Base-by-base conservation (phyloP, 2,888 invertebrate species). In the Drosophila anomelani region DNA sequence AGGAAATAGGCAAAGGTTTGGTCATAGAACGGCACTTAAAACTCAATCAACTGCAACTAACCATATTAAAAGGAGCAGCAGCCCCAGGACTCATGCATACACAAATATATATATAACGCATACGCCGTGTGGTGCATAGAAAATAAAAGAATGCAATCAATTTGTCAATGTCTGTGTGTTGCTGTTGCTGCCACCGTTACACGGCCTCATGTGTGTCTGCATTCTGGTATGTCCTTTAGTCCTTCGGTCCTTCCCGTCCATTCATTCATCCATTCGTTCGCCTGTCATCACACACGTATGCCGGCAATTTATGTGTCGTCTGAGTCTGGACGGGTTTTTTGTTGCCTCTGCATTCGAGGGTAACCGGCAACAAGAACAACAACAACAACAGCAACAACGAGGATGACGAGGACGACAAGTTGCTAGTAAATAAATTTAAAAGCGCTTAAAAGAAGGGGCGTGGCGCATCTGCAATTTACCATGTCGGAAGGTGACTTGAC, bases 111-210 rank as follows among this genome's bases (percentile, higher is more conserved):
- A 49, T 47, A 81, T 77, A 72, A 79, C 81, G 85, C 76, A 85
- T 85, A 85, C 88, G 77, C 79, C 84, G 75, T 84, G 84, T 85
- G 77, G 60, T 76, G 74, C 58, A 78, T 77, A 71, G 77, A 84
- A 85, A 71, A 84, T 77, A 88, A 68, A 86, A 85, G 85, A 87
- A 86, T 85, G 89, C 89, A 85, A 88, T 86, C 86, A 86, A 86
- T 89, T 86, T 86, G 87, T 86, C 87, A 85, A 88, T 76, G 81
- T 85, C 81, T 78, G 76, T 73, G 67, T 43, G 20, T 20, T 20
- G 43, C 29, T 55, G 26, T 62, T 46, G 55, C 49, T 36, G 54
- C 63, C 62, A 56, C 49, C 41, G 72, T 68, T 55, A 69, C 73
- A 67, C 73, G 60, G 63, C 69, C 66, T 44, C 60, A 26, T 62